phyloP scores from a whole-genome alignment of 2,797 vertebrate species.

The Diglossa cyanea region DNA sequence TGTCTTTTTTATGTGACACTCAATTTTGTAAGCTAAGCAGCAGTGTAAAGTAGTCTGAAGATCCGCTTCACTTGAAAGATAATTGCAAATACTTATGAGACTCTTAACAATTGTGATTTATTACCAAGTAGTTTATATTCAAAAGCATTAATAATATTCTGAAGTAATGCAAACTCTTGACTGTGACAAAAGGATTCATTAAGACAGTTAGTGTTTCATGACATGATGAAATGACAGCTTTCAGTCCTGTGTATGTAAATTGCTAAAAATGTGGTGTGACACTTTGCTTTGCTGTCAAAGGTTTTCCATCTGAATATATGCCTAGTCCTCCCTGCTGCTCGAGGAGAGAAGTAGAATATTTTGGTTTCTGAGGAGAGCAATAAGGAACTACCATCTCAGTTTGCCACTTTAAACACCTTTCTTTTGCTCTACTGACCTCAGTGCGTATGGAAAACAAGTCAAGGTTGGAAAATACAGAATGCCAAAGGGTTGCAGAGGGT shows the following conservation, averaged over 20 bases:
- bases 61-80: background rate
- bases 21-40: constrained; percentile 13
- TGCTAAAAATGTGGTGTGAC: background rate
- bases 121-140: background rate
- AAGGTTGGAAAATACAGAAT: background rate
- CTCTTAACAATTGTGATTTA: background rate
- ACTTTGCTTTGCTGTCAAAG: background rate
- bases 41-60: background rate
- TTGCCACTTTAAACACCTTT: background rate
- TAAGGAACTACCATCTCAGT: background rate
- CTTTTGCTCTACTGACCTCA: background rate
- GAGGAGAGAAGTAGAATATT: background rate
- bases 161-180: background rate
- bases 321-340: background rate
- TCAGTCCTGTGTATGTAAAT: background rate
- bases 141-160: background rate
- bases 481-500: background rate
- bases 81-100: background rate
- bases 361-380: background rate
- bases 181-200: background rate
- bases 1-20: background rate
- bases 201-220: background rate
- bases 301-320: background rate
- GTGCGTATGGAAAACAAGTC: background rate
- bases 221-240: background rate